Evolutionary conservation across 2,888 invertebrate genomes (phyloP), one percentile per base, ranked within the genome.

Genomic region (Halictus quadricinctus): DNA sequence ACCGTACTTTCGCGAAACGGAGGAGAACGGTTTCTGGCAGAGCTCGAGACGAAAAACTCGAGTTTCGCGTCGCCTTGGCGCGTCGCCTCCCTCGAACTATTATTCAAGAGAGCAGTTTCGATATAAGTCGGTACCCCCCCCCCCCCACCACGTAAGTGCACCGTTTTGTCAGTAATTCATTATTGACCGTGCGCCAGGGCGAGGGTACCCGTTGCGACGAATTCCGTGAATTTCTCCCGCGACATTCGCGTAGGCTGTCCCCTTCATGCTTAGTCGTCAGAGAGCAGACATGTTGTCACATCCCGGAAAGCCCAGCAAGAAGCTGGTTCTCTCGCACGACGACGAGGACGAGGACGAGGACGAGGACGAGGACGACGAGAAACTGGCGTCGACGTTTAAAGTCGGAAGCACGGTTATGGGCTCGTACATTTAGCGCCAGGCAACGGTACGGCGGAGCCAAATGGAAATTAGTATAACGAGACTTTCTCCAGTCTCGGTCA

Each of bases 381-480:
- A 58, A 76, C 79, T 76, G 13, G 48, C 48, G 84, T 76, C 86
- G 86, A 80, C 83, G 88, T 89, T 88, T 85, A 82, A 85, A 75
- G 72, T 72, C 7, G 64, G 43, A 36, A 80, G 73, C 81, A 85
- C 81, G 72, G 83, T 73, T 81, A 36, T n/a, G 69, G 18, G 69
- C 66, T 81, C 41, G 72, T 87, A 79, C 79, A 80, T 87, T 69
- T 85, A 84, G 79, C 69, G 64, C 64, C 0, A 43, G 54, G 77
- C 76, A 81, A 80, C 73, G 72, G n/a, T 54, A 77, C 50, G 76
- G 6, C 46, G 72, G 46, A 50, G 76, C 72, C 75, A 82, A 86
- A 87, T 84, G 89, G 86, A 88, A 89, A 90, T 90, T 89, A 85
- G 80, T 81, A 81, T 87, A 74, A 77, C 58, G 78, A 81, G 81